Evolutionary conservation across 2,113 vertebrate genomes (phyloP).

Genomic region (Lophius piscatorius): DNA sequence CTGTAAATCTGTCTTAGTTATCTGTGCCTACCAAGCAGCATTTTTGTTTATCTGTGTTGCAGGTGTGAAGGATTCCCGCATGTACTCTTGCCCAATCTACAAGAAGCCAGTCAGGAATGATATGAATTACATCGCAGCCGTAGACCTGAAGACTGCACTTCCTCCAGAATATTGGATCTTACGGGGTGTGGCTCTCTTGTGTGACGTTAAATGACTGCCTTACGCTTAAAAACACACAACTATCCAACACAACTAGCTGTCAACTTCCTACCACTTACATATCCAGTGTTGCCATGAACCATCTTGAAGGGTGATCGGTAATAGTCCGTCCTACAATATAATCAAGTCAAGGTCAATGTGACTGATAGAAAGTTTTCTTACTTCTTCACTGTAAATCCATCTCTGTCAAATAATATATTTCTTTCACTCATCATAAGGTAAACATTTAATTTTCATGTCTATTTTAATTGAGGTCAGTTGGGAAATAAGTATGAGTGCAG

Average conservation of each 20-base stretch:
- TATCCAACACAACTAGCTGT: not conserved
- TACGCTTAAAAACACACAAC: not conserved
- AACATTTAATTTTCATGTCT: no score
- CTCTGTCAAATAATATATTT: no score
- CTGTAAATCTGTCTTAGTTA: constrained; percentile 15
- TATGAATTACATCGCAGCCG: constrained; percentile 86
- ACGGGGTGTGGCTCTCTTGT: constrained; percentile 91
- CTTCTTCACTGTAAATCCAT: no score
- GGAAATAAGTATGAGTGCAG: no score
- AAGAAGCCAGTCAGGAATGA: constrained; percentile 90
- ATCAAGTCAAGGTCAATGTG: no score
- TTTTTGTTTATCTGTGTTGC: constrained; percentile 31
- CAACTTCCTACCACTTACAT: not conserved
- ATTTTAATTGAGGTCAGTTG: no score
- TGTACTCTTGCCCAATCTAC: constrained; percentile 93
- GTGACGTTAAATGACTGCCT: constrained; percentile 87
- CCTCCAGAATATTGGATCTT: constrained; percentile 93
- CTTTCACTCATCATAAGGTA: no score
- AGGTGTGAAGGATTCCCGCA: constrained; percentile 83
- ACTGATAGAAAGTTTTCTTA: no score
- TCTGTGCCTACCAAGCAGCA: not conserved
- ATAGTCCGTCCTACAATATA: no score
- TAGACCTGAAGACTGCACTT: constrained; percentile 85
- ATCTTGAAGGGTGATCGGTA: no score
- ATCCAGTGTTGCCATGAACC: not conserved